Base-by-base conservation (phyloP, 2,797 vertebrate species). In the Chelonia mydas region DNA sequence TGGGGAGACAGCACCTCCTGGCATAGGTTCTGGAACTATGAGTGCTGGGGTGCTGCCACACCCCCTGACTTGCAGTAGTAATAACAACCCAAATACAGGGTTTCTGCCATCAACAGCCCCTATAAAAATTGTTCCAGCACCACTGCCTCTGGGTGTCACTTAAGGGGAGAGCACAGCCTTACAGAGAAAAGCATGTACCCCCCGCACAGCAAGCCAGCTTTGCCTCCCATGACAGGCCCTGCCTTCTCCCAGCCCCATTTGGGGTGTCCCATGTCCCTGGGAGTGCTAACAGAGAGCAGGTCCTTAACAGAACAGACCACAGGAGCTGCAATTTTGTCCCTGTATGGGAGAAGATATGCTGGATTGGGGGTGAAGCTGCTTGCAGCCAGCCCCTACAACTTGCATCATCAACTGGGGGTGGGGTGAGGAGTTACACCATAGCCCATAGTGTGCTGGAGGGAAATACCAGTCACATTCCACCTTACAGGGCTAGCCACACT, bases 341-440 rank as follows among this genome's bases (percentile, higher is more conserved):
- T 72, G 5, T 33, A 45, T 61, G 41, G 25, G 51, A 81, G 59
- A 74, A 88, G 77, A 9, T 15, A 49, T 6, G 12, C n/a, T 53
- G 12, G 47, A 47, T 27, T 11, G 55, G 57, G 85, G 31, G 51
- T 49, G 31, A 57, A n/a, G 7, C 65, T 57, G 53, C 55, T 47
- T 47, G 53, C 47, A n/a, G 12, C 61, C 65, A n/a, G 12, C 33
- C 37, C 83, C 37, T 0, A 2, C 31, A 79, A 59, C 76, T n/a
- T 53, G 45, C 65, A 74, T 0, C 0, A 68, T 41, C 51, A n/a
- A 25, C 2, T 45, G 57, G 12, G 13, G 59, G 1, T 33, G 59
- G 27, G 27, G 77, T 6, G 1, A 54, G 19, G 7, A 81, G 79
- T 37, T 41, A 83, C 12, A 4, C 28, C 10, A 45, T 61, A 21